Conservation (phyloP, 2,113 vertebrate species). For the Caranx ignobilis region DNA sequence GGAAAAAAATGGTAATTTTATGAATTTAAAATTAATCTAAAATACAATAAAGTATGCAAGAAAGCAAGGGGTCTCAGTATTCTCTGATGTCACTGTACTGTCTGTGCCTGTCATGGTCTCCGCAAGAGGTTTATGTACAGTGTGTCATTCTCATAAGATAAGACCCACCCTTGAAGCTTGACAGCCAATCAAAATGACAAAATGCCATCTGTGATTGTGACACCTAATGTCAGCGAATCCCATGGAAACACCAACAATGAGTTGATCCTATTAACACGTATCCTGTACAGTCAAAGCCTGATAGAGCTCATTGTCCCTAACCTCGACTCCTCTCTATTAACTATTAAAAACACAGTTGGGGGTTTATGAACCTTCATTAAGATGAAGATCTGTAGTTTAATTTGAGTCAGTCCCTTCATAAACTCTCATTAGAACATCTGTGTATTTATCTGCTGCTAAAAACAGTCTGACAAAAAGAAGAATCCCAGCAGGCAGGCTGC, state of each 20-base stretch:
- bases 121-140: not conserved
- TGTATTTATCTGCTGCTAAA: not conserved
- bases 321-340: not conserved
- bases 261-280: not conserved
- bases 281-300: not conserved
- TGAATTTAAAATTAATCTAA: no score
- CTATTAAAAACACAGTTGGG: not conserved
- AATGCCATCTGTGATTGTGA: not conserved
- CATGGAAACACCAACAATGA: not conserved
- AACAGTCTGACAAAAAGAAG: not conserved
- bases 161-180: constrained; percentile 1
- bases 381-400: not conserved
- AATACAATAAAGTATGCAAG: no score
- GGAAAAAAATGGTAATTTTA: no score
- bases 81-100: not conserved
- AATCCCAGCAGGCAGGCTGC: no score
- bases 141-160: not conserved
- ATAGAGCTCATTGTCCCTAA: not conserved
- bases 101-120: not conserved
- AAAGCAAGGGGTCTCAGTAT: not conserved
- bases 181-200: constrained; percentile 23
- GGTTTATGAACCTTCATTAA: constrained; percentile 5
- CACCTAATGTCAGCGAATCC: not conserved
- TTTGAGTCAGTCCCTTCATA: not conserved
- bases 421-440: not conserved